A percentile compares a stretch with the other conserved stretches of the same genome.
phyloP scores from a whole-genome alignment of 2,888 invertebrate species.

The Drosophila conformis region DNA sequence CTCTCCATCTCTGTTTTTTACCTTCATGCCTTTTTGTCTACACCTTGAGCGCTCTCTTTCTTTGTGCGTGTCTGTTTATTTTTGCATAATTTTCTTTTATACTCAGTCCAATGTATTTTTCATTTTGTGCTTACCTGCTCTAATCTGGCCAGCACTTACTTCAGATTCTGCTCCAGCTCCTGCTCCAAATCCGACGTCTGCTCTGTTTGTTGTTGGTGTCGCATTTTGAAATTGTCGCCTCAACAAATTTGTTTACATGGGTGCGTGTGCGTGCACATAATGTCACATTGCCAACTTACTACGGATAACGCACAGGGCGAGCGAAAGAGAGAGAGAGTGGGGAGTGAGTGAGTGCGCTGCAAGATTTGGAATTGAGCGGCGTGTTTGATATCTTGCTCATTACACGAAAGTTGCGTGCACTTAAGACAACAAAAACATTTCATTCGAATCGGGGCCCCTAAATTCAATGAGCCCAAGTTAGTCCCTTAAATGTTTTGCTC shows the following conservation, averaged over 20 bases:
- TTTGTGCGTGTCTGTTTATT: conserved; percentile 50
- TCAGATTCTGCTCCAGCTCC: conserved; percentile 11
- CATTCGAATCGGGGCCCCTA: conserved; percentile 35
- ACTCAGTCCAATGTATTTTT: conserved; percentile 71
- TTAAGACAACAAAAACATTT: conserved; percentile 51
- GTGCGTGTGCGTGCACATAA: conserved; percentile 55
- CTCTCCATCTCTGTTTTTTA: not conserved
- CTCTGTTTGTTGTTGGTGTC: conserved; percentile 19
- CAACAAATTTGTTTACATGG: conserved; percentile 71
- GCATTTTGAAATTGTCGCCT: conserved; percentile 59
- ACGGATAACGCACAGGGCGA: conserved; percentile 20
- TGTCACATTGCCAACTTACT: conserved; percentile 49
- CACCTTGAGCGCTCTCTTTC: conserved; percentile 30
- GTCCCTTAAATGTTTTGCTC: conserved; percentile 47
- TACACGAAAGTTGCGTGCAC: conserved; percentile 50
- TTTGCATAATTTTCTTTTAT: conserved; percentile 76
- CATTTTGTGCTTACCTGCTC: conserved; percentile 63
- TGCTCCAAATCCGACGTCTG: not conserved
- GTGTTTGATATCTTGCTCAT: conserved; percentile 59
- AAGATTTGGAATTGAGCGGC: conserved; percentile 6
- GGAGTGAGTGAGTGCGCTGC: not conserved
- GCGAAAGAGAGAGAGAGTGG: not conserved
- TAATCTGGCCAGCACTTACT: conserved; percentile 36
- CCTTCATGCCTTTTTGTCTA: conserved; percentile 38
- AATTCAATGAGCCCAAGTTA: conserved; percentile 51